phyloP scores from a whole-genome alignment of 2,797 vertebrate genomes.

The Sebastes variabilis region DNA sequence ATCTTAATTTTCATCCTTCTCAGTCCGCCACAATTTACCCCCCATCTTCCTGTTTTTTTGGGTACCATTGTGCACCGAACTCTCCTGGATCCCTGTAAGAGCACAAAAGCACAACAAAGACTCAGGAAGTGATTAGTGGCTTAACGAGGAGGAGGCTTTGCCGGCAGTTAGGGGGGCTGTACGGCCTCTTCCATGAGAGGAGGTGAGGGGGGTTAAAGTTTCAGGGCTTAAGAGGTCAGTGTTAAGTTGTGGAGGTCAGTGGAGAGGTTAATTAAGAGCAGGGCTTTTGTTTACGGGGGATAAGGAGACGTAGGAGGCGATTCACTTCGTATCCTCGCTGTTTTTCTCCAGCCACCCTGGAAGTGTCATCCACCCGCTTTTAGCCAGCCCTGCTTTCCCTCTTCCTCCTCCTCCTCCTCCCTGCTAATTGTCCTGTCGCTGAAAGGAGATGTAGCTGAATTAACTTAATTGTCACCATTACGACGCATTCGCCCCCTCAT shows the following conservation, averaged over 20 bases:
- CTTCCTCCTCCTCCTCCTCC: conserved; percentile 29
- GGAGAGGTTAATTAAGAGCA: conserved; percentile 79
- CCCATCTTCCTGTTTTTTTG: conserved; percentile 10
- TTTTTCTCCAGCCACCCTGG: conserved; percentile 47
- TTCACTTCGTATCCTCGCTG: conserved; percentile 49
- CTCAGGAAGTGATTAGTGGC: conserved; percentile 98
- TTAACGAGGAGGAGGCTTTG: conserved; percentile 79
- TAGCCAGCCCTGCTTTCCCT: conserved; percentile 22
- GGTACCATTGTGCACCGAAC: conserved; percentile 81
- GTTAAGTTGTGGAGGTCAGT: conserved; percentile 76
- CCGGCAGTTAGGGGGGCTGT: conserved; percentile 26
- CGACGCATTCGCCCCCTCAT: conserved; percentile 19
- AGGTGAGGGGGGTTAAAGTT: conserved; percentile 69
- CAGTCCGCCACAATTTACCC: conserved; percentile 11
- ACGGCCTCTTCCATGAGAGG: conserved; percentile 40
- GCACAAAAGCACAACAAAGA: conserved; percentile 95
- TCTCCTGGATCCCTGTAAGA: conserved; percentile 87
- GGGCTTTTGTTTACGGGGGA: conserved; percentile 68
- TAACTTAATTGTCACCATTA: conserved; percentile 58
- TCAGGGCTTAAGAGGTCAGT: conserved; percentile 74
- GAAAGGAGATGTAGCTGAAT: conserved; percentile 63
- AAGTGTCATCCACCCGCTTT: conserved; percentile 57
- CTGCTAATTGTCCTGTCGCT: conserved; percentile 50
- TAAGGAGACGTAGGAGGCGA: conserved; percentile 46
- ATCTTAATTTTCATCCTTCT: conserved; percentile 37